These are phyloP conservation scores for Nycteola revayana DNA, from an alignment of 2,888 invertebrate genomes.

Conservation along the genomic window DNA sequence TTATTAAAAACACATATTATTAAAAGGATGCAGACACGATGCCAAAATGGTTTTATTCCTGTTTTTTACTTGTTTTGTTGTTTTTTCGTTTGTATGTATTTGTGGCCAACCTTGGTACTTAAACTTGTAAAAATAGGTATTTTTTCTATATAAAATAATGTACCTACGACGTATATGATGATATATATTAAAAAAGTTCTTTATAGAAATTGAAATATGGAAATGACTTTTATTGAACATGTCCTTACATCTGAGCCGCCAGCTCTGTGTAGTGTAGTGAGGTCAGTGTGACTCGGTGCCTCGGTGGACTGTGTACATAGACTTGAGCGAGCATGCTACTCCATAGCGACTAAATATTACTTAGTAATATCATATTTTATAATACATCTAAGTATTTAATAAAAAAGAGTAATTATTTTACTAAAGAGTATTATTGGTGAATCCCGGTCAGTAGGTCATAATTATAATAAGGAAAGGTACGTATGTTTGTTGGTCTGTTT, in stretches of 20 bases:
- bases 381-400: slow-evolving; percentile 74
- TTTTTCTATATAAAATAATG: slow-evolving; percentile 80
- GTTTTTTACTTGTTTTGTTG: slow-evolving; percentile 80
- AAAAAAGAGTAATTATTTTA: slow-evolving; percentile 77
- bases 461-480: slow-evolving; percentile 34
- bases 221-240: slow-evolving; percentile 70
- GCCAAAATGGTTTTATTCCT: slow-evolving; percentile 82
- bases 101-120: slow-evolving; percentile 81
- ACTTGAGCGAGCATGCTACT: slow-evolving; percentile 40
- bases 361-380: slow-evolving; percentile 74
- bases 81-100: slow-evolving; percentile 79
- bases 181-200: slow-evolving; percentile 78
- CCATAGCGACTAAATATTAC: slow-evolving; percentile 59
- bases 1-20: slow-evolving; percentile 64
- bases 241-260: slow-evolving; percentile 38
- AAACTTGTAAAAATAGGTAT: slow-evolving; percentile 80
- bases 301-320: slow-evolving; percentile 37
- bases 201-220: slow-evolving; percentile 76
- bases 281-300: background rate
- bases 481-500: slow-evolving; percentile 32
- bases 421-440: slow-evolving; percentile 62
- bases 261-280: slow-evolving; percentile 12
- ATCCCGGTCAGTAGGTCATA: slow-evolving; percentile 57
- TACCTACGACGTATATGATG: slow-evolving; percentile 77
- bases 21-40: slow-evolving; percentile 76